Base-by-base conservation (phyloP, 2,797 vertebrate genomes). In the Semaprochilodus insignis region DNA sequence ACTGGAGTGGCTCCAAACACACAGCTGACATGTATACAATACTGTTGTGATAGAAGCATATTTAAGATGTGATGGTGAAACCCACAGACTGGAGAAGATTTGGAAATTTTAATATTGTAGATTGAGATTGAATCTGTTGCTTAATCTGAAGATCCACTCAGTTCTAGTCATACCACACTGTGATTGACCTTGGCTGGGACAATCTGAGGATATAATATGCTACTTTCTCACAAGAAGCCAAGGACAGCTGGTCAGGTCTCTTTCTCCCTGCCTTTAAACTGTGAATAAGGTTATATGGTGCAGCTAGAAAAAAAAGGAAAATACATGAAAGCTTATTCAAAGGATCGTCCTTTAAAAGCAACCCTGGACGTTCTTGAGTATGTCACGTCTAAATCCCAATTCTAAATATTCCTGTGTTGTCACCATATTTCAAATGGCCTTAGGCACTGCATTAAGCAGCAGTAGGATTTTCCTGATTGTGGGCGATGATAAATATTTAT, bases 281-380 rank as follows among this genome's bases (percentile, higher is more conserved):
- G 23, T 19, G 13, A 16, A 27, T 44, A 21, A 19, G 36, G 16
- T 23, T n/a, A 60, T 2, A 10, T 27, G n/a, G n/a, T 48, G 16
- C 31, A 59, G 66, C 69, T 25, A 23, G n/a, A 52, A 25, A 31
- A 31, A n/a, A 52, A 73, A 19, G 16, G 54, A 16, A 51, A 21
- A 15, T 74, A 59, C 36, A 74, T 59, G n/a, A 59, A 55, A 73
- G 51, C 36, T 16, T 7, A 40, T 59, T 57, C 27, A 34, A 54
- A 27, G 27, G 48, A 72, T 55, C 36, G 17, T 34, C 52, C 19
- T 74, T 57, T 27, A 74, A 36, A 74, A 57, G 17, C 72, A 74
- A 44, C 1, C 21, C 54, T 59, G 19, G 25, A 73, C 52, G 31
- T 31, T 59, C 16, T 25, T 76, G 0, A 23, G 3, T 52, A 72